These are phyloP conservation scores for Muscina levida DNA, from an alignment of 2,888 invertebrate genomes.

Conservation along the genomic window DNA sequence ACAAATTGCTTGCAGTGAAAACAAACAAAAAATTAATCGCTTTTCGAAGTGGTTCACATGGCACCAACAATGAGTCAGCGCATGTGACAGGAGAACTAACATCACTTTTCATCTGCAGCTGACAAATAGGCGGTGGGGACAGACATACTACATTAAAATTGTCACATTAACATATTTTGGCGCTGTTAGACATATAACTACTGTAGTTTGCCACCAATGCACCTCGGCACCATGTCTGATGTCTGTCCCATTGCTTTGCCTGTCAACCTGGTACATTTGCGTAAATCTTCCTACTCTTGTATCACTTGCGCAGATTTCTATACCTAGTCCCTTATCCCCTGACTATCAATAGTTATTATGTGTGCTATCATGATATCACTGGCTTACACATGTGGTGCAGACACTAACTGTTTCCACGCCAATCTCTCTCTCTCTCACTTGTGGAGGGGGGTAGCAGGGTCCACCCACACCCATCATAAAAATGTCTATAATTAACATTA, in stretches of 20 bases:
- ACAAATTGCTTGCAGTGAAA: too few relatives aligned
- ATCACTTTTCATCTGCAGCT: constrained; percentile 3
- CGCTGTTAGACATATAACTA: neutral
- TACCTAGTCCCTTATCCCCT: too few relatives aligned
- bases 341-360: neutral
- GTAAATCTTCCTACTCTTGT: constrained; percentile 53
- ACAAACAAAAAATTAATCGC: too few relatives aligned
- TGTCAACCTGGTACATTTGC: constrained; percentile 22
- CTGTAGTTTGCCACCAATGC: constrained; percentile 9
- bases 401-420: neutral
- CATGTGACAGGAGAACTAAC: constrained; percentile 26
- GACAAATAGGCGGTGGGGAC: too few relatives aligned
- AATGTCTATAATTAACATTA: constrained; percentile 53
- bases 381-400: constrained; percentile 1
- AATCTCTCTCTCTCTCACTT: too few relatives aligned
- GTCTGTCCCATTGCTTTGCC: neutral
- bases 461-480: constrained; percentile 60
- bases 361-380: constrained; percentile 7
- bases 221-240: neutral
- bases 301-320: constrained; percentile 11
- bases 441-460: neutral
- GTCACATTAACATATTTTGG: constrained; percentile 49
- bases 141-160: constrained; percentile 31
- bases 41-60: too few relatives aligned
- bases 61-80: constrained; percentile 49